phyloP scores from a whole-genome alignment of 2,888 invertebrate genomes.

The Minunthozetes semirufus region DNA sequence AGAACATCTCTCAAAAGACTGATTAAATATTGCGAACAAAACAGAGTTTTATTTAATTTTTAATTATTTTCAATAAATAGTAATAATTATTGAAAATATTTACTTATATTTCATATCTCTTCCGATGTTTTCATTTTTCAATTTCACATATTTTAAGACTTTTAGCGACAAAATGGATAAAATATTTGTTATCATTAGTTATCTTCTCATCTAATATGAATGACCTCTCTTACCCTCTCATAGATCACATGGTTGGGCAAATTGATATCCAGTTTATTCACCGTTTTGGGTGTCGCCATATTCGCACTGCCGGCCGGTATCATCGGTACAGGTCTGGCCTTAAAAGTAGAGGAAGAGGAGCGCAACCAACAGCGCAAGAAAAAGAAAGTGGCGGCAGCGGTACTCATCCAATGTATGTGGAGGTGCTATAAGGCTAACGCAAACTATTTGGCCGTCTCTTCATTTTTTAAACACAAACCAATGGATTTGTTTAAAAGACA shows the following conservation, averaged over 20 bases:
- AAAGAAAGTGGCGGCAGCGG: constrained; percentile 33
- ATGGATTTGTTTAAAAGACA: constrained; percentile 33
- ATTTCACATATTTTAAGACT: too few species aligned
- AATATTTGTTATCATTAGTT: background rate
- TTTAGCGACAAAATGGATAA: too few species aligned
- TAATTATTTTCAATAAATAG: too few species aligned
- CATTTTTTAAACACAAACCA: constrained; percentile 31
- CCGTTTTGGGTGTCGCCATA: constrained; percentile 33
- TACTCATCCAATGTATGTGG: constrained; percentile 32
- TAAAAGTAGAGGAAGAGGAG: constrained; percentile 35
- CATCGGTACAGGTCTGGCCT: constrained; percentile 34
- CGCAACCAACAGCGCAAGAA: constrained; percentile 33
- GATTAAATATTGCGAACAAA: too few species aligned
- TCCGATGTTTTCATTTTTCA: too few species aligned
- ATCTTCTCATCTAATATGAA: background rate
- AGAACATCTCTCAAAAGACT: too few species aligned
- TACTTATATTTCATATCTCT: too few species aligned
- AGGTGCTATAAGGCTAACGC: constrained; percentile 31
- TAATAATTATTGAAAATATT: too few species aligned
- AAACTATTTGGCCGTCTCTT: constrained; percentile 16
- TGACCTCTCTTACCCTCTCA: background rate
- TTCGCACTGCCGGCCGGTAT: constrained; percentile 35
- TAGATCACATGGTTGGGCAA: constrained; percentile 35
- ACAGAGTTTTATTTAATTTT: too few species aligned
- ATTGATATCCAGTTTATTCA: constrained; percentile 34